These are phyloP conservation scores for Eilema depressum DNA, from an alignment of 2,888 invertebrate species.

Conservation along the genomic window DNA sequence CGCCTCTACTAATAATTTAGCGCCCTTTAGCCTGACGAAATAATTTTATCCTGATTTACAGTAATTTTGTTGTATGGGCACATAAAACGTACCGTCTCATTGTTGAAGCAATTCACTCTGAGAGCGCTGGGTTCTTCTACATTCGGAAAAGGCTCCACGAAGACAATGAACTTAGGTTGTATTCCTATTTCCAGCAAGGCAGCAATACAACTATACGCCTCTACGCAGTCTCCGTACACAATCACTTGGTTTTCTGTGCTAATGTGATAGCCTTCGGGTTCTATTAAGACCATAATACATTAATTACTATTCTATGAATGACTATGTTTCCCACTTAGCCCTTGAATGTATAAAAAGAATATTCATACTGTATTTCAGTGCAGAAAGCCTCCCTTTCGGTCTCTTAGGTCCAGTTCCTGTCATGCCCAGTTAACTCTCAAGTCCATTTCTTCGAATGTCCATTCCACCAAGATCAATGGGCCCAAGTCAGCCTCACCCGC, in stretches of 20 bases:
- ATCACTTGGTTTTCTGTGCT: constrained; percentile 75
- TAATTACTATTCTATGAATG: not conserved
- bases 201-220: constrained; percentile 89
- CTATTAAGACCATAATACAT: not conserved
- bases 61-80: not conserved
- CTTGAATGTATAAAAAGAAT: too few relatives aligned
- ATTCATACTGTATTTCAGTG: too few relatives aligned
- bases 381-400: too few relatives aligned
- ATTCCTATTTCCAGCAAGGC: constrained; percentile 89
- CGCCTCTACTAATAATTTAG: too few relatives aligned
- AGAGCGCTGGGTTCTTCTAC: constrained; percentile 58
- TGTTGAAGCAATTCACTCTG: constrained; percentile 80
- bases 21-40: too few relatives aligned
- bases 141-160: constrained; percentile 87
- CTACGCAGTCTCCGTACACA: constrained; percentile 90
- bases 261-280: constrained; percentile 40
- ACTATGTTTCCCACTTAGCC: too few relatives aligned
- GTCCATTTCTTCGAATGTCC: too few relatives aligned
- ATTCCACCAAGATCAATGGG: too few relatives aligned
- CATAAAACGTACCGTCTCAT: constrained; percentile 64
- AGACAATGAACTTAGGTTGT: constrained; percentile 82
- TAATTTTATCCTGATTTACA: too few relatives aligned
- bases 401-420: too few relatives aligned
- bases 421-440: too few relatives aligned
- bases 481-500: too few relatives aligned